phyloP scores from a whole-genome alignment of 2,113 vertebrate genomes.

The Thalassoma bifasciatum region DNA sequence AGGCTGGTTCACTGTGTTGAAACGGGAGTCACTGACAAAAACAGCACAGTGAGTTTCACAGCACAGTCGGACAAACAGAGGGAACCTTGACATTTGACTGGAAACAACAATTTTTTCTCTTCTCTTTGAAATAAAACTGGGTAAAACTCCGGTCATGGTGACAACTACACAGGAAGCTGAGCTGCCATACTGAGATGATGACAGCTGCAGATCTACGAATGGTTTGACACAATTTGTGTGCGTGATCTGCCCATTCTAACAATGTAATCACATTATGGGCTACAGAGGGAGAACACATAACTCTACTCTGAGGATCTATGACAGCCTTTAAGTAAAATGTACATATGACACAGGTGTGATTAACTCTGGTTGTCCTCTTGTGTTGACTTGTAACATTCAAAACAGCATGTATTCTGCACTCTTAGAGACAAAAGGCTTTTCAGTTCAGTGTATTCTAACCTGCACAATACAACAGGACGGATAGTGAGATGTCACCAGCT shows the following conservation, averaged over 20 bases:
- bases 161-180: slow-evolving; percentile 64
- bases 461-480: slow-evolving; percentile 7
- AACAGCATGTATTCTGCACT: slow-evolving; percentile 28
- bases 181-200: slow-evolving; percentile 45
- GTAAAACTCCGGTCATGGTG: slow-evolving; percentile 60
- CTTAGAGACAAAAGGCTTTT: slow-evolving; percentile 28
- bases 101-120: slow-evolving; percentile 36
- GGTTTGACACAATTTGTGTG: slow-evolving; percentile 53
- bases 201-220: slow-evolving; percentile 31
- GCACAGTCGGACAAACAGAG: slow-evolving; percentile 58
- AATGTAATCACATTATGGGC: slow-evolving; percentile 37
- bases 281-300: slow-evolving; percentile 33
- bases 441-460: slow-evolving; percentile 21
- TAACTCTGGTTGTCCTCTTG: slow-evolving; percentile 30
- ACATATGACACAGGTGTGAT: slow-evolving; percentile 42
- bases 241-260: slow-evolving; percentile 46
- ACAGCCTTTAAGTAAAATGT: slow-evolving; percentile 38
- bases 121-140: slow-evolving; percentile 50
- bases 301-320: slow-evolving; percentile 35
- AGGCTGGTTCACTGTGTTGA: slow-evolving; percentile 75
- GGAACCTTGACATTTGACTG: slow-evolving; percentile 50
- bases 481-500: slow-evolving; percentile 28
- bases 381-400: slow-evolving; percentile 64
- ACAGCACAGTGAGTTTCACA: slow-evolving; percentile 58
- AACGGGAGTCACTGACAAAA: slow-evolving; percentile 62